Evolutionary conservation across 2,888 invertebrate species (phyloP).

Genomic region (Mermis nigrescens): DNA sequence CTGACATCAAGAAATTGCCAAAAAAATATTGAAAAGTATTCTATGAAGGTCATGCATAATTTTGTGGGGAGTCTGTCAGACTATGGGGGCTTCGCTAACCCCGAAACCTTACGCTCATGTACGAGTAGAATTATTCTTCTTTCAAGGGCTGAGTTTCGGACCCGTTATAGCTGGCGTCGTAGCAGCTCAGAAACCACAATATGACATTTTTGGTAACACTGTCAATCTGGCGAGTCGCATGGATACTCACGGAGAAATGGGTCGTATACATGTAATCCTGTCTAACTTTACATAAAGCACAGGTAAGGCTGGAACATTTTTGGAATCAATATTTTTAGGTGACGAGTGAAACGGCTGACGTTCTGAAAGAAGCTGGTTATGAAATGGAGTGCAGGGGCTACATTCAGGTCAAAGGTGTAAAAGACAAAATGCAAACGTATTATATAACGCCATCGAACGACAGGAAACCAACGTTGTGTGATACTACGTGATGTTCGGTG

Average conservation of each 20-base stretch:
- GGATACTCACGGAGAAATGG: slow-evolving; percentile 83
- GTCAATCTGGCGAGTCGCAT: slow-evolving; percentile 90
- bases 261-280: slow-evolving; percentile 40
- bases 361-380: slow-evolving; percentile 64
- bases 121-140: slow-evolving; percentile 15
- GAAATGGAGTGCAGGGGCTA: slow-evolving; percentile 72
- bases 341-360: slow-evolving; percentile 59
- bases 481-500: too few relatives aligned
- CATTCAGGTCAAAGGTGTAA: slow-evolving; percentile 66
- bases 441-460: slow-evolving; percentile 3
- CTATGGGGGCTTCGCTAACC: too few relatives aligned
- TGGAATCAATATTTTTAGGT: slow-evolving; percentile 40
- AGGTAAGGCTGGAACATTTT: not conserved
- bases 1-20: too few relatives aligned
- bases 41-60: too few relatives aligned
- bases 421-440: slow-evolving; percentile 11
- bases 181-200: slow-evolving; percentile 89
- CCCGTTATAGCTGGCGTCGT: slow-evolving; percentile 89
- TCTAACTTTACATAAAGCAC: too few relatives aligned
- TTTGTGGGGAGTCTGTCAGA: too few relatives aligned
- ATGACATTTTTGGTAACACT: slow-evolving; percentile 96
- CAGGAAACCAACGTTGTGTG: not conserved
- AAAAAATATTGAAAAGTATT: too few relatives aligned
- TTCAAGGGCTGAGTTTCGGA: slow-evolving; percentile 60
- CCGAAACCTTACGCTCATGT: too few relatives aligned